Base-by-base conservation (phyloP, 2,797 vertebrate species). In the Dicrostonyx torquatus region DNA sequence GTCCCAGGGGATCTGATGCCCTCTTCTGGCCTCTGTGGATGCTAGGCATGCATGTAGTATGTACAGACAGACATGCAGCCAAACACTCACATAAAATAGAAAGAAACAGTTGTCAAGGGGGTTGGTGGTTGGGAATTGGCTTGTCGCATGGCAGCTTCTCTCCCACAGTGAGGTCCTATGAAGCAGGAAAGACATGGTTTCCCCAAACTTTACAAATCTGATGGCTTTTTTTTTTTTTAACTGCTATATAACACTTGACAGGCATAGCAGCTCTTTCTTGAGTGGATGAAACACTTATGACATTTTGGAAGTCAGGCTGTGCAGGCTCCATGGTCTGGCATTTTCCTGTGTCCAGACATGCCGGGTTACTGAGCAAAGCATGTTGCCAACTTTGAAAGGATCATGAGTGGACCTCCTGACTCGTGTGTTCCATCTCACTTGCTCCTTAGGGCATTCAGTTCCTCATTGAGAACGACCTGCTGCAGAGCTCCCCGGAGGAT, bases 401-500 rank as follows among this genome's bases (percentile, higher is more conserved):
- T 37, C 50, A 17, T 53, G 89, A 53, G 37, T 5, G 5, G 34
- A 70, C 13, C 82, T 82, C 45, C 62, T 95, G 53, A 93, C 60
- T 76, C 17, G 87, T 53, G 1, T 26, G 75, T 96, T 93, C 95
- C 62, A 9, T 95, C 75, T 92, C 92, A 1, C 72, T 94, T 95
- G 62, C 34, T 96, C 86, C 92, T 97, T 96, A 99, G 99, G 99
- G 99, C 93, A 99, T 99, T 97, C 99, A 99, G 98, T 99, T 99
- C 97, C 99, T 99, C 95, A 98, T 99, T 98, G 99, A 99, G 98
- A 99, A 99, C 5, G 99, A 99, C 98, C 99, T 99, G 97, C 98
- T 99, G 76, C 99, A 99, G 95, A 99, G 99, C 97, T 99, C 99
- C 75, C 98, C 99, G 2, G 99, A 99, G 96, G 99, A 99, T 95